Base-by-base conservation (phyloP, 2,797 vertebrate species). In the Vespertilio murinus region DNA sequence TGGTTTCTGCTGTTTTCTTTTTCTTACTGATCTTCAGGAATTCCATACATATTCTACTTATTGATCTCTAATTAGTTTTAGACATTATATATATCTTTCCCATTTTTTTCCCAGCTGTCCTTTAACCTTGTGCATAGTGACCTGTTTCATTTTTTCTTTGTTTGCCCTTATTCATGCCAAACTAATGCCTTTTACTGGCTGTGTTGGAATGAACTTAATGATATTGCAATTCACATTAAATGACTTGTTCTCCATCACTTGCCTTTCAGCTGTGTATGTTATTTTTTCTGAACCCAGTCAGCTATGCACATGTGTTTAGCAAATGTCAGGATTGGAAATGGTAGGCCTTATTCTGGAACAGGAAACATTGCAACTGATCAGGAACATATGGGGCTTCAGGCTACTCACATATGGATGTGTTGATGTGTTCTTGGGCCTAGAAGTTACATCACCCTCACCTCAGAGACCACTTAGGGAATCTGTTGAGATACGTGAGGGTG, bases 271-370 rank as follows among this genome's bases (percentile, higher is more conserved):
- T 97, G 85, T 92, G 83, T 67, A 5, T 18, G 8, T 97, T 97
- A 65, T 64, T 70, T 65, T 71, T 75, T 88, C 69, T 47, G 25
- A 94, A 71, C 17, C 79, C 0, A 28, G 56, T 90, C 81, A 94
- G 95, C 59, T 83, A 13, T 9, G 54, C 93, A 96, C 93, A 74
- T 67, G 59, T 96, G 93, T 94, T 95, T 90, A 97, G 94, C 75
- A 94, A 90, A 97, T 95, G 94, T 91, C 35, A 89, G 90, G 54
- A 85, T 71, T 18, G n/a, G 91, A 97, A 97, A 96, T 96, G 88
- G 91, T 91, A 97, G 79, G 47, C 90, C 67, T 96, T 86, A 49
- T 94, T 96, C 85, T 96, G 67, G 89, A 94, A 92, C 77, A 91
- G 40, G 95, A 82, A 96, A 83, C 80, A 28, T 38, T 64, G 85